These are phyloP conservation scores for Octomys mimax DNA, from an alignment of 2,797 vertebrate species.

Conservation along the genomic window DNA sequence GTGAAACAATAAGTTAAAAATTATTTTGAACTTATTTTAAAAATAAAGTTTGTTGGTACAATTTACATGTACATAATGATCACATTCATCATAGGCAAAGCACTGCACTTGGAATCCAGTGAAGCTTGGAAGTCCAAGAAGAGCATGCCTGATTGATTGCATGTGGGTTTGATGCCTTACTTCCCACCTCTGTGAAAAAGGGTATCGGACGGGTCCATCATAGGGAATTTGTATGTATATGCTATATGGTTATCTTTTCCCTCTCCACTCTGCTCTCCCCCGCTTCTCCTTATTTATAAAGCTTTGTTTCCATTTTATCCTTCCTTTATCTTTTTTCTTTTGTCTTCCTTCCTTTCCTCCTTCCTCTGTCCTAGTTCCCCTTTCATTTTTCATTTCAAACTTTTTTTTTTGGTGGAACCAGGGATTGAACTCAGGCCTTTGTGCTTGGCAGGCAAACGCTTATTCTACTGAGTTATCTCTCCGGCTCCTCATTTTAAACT, in stretches of 20 bases:
- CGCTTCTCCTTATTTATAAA: background rate
- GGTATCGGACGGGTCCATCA: too few species aligned
- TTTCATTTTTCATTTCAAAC: too few species aligned
- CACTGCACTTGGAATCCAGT: too few species aligned
- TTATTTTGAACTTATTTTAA: conserved; percentile 24
- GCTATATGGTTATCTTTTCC: background rate
- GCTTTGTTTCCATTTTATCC: background rate
- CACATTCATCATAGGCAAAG: background rate
- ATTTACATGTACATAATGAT: background rate
- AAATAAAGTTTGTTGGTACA: background rate
- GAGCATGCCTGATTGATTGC: too few species aligned
- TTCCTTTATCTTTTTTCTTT: background rate
- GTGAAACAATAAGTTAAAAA: background rate
- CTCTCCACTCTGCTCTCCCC: background rate
- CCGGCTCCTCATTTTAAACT: background rate
- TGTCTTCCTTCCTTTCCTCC: background rate
- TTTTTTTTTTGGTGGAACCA: too few species aligned
- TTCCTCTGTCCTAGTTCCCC: background rate
- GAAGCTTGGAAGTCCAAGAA: too few species aligned
- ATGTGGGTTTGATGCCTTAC: too few species aligned
- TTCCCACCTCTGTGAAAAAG: too few species aligned
- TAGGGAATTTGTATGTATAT: background rate
- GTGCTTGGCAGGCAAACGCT: too few species aligned
- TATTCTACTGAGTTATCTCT: too few species aligned
- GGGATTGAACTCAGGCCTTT: too few species aligned